Evolutionary conservation across 2,888 invertebrate genomes (phyloP), one percentile per base, ranked within the genome.

Genomic region (Erannis defoliaria): DNA sequence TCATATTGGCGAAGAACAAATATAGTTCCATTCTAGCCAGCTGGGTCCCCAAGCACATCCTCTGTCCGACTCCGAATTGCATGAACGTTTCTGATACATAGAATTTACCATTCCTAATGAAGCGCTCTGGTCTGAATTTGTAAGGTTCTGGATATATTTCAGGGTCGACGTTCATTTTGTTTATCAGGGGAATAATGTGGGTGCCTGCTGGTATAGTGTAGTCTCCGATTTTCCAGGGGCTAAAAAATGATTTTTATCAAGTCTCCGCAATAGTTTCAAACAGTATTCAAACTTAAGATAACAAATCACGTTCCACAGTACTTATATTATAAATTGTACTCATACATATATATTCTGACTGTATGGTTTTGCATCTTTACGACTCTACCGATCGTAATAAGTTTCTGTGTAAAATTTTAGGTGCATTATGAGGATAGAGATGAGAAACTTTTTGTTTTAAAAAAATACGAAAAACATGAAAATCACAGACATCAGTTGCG

Each of bases 101-200:
- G 29, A 97, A 95, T 80, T 95, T 95, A 35, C 96, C 96, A 10
- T 94, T 84, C 66, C 94, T 94, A 45, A 97, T 90, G 83, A 97
- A 97, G 33, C 97, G 92, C 21, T 94, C 93, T 0, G 97, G 97
- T 51, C 94, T 94, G 86, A 97, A 97, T 71, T 94, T 94, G 77
- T 97, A 95, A 0, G 97, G 97, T 58, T 96, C 94, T 18, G 95
- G 95, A 96, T 97, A 97, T 0, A 96, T 88, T 45, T 94, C 94
- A 2, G 97, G 96, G 77, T 97, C 96, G 96, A 97, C 97, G 85
- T 97, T 97, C 23, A 97, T 96, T 54, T 96, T 95, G 85, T 96
- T 96, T 53, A 97, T 94, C 33, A 97, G 89, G 0, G 97, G 97
- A 6, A 97, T 94, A 2, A 97, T 94, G 78, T 97, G 96, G 0